Evolutionary conservation across 2,888 invertebrate species (phyloP).

Genomic region (Phragmatobia fuliginosa): DNA sequence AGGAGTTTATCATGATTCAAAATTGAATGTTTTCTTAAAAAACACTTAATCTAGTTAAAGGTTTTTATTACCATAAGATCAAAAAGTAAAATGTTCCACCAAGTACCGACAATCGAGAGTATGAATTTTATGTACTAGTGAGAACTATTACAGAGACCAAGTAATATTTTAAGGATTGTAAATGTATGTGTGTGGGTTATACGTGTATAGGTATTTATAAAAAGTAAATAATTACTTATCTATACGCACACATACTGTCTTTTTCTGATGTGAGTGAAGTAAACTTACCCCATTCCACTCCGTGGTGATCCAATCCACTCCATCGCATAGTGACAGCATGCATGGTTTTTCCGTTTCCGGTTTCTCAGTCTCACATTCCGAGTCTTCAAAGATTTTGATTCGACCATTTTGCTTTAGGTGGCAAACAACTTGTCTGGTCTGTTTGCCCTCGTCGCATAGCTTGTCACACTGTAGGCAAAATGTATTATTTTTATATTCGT

Average conservation of each 20-base stretch:
- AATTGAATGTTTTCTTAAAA: no score
- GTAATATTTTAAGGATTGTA: no score
- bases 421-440: slow-evolving; percentile 93
- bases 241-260: background rate
- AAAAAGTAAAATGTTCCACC: no score
- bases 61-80: no score
- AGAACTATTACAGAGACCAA: no score
- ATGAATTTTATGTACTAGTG: no score
- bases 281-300: slow-evolving; percentile 94
- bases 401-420: slow-evolving; percentile 89
- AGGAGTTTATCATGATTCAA: no score
- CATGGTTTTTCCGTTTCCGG: slow-evolving; percentile 91
- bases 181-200: no score
- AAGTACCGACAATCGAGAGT: no score
- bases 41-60: no score
- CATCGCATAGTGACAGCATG: slow-evolving; percentile 93
- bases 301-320: slow-evolving; percentile 95
- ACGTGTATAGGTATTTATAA: no score
- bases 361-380: slow-evolving; percentile 89
- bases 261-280: background rate
- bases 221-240: no score
- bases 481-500: background rate
- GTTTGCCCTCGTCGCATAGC: slow-evolving; percentile 96
- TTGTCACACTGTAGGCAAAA: slow-evolving; percentile 90
- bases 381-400: slow-evolving; percentile 89